These are phyloP conservation scores for Fratercula arctica DNA, from an alignment of 2,797 vertebrate species.

Conservation along the genomic window DNA sequence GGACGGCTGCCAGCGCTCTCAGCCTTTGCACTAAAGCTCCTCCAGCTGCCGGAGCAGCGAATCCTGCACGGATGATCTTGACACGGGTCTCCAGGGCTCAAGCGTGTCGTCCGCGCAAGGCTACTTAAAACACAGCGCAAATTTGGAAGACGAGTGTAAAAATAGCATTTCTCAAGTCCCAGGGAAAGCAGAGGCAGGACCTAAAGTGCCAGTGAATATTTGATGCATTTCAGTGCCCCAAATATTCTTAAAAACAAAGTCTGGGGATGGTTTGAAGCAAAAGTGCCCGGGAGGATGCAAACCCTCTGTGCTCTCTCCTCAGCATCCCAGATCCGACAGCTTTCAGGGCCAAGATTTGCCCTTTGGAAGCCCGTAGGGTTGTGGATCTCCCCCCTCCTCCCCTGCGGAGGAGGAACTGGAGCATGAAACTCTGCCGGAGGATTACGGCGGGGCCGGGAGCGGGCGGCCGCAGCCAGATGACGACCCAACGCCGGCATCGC, in stretches of 20 bases:
- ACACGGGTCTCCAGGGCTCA: not conserved
- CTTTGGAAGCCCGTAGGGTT: not conserved
- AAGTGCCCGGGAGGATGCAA: not conserved
- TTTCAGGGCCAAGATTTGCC: not conserved
- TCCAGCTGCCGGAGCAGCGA: not conserved
- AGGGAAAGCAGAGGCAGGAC: not conserved
- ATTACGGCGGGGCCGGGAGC: not conserved
- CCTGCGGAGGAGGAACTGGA: constrained; percentile 29
- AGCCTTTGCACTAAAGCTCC: not conserved
- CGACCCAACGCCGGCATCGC: not conserved
- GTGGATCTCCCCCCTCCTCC: not conserved
- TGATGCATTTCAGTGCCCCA: not conserved
- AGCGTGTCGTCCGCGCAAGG: not conserved
- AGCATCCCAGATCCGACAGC: not conserved
- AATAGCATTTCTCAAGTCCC: not conserved
- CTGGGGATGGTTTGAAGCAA: not conserved
- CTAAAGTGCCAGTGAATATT: not conserved
- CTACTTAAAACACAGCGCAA: not conserved
- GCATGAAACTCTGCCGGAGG: constrained; percentile 31
- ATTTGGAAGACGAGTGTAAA: not conserved
- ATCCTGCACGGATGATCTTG: not conserved
- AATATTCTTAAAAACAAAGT: not conserved
- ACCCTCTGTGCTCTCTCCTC: rapidly evolving
- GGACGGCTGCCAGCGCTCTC: not conserved
- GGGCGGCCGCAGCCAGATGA: not conserved